Conservation (phyloP, 2,888 invertebrate genomes). For the Cheilosia vernalis region DNA sequence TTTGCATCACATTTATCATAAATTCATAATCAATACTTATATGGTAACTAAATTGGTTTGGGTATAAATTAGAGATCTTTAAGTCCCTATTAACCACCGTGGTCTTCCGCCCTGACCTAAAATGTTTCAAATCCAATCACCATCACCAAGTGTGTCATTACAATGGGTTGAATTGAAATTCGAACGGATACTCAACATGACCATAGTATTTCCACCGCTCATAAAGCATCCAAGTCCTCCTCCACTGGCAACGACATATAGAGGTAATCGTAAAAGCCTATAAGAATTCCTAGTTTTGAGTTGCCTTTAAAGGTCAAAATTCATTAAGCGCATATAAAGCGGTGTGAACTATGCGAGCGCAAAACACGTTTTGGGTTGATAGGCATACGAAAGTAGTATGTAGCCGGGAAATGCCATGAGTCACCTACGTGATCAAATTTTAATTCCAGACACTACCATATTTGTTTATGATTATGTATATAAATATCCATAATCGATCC, state of each 20-base stretch:
- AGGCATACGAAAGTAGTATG: too few relatives aligned
- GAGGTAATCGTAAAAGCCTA: conserved; percentile 10
- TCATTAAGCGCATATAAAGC: conserved; percentile 2
- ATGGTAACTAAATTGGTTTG: neutral
- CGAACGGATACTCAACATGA: conserved; percentile 9
- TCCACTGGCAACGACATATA: neutral
- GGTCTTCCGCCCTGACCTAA: conserved; percentile 28
- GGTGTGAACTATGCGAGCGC: conserved; percentile 10
- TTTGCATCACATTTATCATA: neutral
- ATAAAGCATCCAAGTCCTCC: conserved; percentile 4
- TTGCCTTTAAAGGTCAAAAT: conserved; percentile 28
- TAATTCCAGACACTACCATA: too few relatives aligned
- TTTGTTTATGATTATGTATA: too few relatives aligned
- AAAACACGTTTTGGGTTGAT: conserved; percentile 6
- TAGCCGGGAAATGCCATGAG: too few relatives aligned
- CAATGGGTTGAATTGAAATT: conserved; percentile 24
- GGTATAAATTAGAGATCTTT: conserved; percentile 17
- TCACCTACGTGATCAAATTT: too few relatives aligned
- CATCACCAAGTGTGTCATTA: conserved; percentile 11
- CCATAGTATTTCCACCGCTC: neutral
- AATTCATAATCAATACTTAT: neutral
- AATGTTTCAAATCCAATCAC: neutral
- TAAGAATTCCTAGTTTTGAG: neutral
- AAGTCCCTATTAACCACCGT: neutral
- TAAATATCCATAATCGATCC: too few relatives aligned